These are phyloP conservation scores for Rhagoletis pomonella DNA, from an alignment of 1,140 invertebrate genomes.

Conservation along the genomic window DNA sequence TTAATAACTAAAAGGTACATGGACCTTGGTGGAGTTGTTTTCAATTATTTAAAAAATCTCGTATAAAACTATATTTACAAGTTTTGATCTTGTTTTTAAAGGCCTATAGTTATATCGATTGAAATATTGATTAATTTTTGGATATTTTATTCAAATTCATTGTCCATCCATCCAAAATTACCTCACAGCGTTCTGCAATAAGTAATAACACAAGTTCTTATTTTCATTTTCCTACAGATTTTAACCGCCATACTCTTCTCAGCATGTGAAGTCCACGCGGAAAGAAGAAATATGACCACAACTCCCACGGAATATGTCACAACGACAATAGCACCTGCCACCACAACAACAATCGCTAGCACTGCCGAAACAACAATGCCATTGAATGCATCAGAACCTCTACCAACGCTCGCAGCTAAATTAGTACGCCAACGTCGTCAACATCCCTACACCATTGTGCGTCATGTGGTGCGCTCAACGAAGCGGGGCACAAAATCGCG, in stretches of 20 bases:
- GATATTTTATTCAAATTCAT: no score
- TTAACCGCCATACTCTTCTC: background rate
- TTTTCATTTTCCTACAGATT: background rate
- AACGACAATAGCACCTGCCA: background rate
- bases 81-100: no score
- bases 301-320: background rate
- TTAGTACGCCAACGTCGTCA: slow-evolving; percentile 65
- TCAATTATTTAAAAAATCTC: no score
- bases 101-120: no score
- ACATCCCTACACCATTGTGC: slow-evolving; percentile 59
- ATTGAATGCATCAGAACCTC: background rate
- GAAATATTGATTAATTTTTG: no score
- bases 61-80: no score
- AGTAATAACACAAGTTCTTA: no score
- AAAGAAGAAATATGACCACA: background rate
- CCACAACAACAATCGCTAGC: background rate
- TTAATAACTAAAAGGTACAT: no score
- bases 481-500: slow-evolving; percentile 62
- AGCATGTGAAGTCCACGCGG: background rate
- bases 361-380: background rate
- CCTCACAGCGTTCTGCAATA: no score
- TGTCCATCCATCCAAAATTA: no score
- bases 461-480: slow-evolving; percentile 44
- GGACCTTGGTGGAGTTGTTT: no score
- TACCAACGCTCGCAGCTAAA: slow-evolving; percentile 61